phyloP scores from a whole-genome alignment of 2,113 vertebrate genomes.

The Phrynocephalus versicolor region DNA sequence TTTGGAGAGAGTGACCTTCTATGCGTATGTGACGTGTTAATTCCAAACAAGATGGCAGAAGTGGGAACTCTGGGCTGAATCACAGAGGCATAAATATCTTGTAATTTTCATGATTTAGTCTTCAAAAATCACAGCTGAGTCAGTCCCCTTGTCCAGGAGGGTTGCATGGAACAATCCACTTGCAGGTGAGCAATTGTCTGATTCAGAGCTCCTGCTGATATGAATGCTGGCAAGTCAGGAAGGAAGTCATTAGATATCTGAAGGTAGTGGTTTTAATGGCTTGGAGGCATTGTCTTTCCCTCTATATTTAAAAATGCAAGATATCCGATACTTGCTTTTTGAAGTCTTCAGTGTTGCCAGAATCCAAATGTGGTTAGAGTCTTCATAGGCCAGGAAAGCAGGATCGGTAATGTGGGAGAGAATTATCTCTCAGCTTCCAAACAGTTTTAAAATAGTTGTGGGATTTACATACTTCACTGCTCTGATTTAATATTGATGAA shows the following conservation, averaged over 20 bases:
- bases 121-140: background rate
- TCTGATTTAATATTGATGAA: slow-evolving; percentile 7
- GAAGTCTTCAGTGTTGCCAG: background rate
- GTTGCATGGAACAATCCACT: too few species aligned
- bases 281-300: background rate
- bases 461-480: background rate
- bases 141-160: too few species aligned
- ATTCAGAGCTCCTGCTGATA: background rate
- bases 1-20: background rate
- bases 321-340: background rate
- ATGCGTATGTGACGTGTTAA: background rate
- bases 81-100: background rate
- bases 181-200: background rate
- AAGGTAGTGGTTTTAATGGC: background rate
- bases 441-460: background rate
- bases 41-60: background rate
- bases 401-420: background rate
- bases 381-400: background rate
- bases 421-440: background rate
- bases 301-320: background rate
- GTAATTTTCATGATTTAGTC: background rate
- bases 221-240: background rate
- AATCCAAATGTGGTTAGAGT: background rate
- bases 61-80: background rate
- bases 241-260: background rate